Evolutionary conservation across 2,888 invertebrate genomes (phyloP).

Genomic region (Synergus laeviventris): DNA sequence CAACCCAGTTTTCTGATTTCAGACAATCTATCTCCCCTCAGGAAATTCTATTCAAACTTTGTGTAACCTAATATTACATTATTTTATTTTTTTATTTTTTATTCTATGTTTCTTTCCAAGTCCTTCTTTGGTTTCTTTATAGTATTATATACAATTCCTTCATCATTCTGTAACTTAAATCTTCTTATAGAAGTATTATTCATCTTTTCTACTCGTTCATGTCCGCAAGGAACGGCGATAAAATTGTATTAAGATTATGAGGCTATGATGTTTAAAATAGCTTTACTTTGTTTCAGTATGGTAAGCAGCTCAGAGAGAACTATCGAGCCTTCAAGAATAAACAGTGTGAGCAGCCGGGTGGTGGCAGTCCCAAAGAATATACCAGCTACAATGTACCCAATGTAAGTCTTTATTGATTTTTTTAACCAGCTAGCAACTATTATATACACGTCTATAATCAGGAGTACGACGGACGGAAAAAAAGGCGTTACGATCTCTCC

Average conservation of each 20-base stretch:
- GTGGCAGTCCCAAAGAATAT: slow-evolving; percentile 76
- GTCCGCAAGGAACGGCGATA: not conserved
- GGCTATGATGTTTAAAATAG: not conserved
- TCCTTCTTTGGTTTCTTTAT: slow-evolving; percentile 19
- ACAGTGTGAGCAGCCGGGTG: slow-evolving; percentile 74
- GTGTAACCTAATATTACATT: slow-evolving; percentile 28
- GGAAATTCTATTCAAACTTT: not conserved
- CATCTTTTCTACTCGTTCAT: slow-evolving; percentile 5
- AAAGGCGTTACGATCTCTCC: too few relatives aligned
- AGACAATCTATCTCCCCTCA: slow-evolving; percentile 1
- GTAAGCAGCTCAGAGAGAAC: slow-evolving; percentile 80
- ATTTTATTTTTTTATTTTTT: not conserved
- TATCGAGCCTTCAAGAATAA: slow-evolving; percentile 80
- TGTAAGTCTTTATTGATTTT: slow-evolving; percentile 73
- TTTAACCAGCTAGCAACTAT: too few relatives aligned
- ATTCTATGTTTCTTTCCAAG: slow-evolving; percentile 2
- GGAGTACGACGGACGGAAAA: too few relatives aligned
- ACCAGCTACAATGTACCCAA: slow-evolving; percentile 77
- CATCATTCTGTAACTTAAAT: slow-evolving; percentile 28
- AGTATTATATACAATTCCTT: not conserved
- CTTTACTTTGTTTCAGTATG: slow-evolving; percentile 77
- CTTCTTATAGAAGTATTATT: slow-evolving; percentile 15
- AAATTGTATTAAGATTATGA: not conserved
- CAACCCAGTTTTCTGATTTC: slow-evolving; percentile 28
- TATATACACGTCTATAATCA: too few relatives aligned